Evolutionary conservation across 2,797 vertebrate species (phyloP), one percentile per base, ranked within the genome.

Genomic region (Lutjanus campechanus): DNA sequence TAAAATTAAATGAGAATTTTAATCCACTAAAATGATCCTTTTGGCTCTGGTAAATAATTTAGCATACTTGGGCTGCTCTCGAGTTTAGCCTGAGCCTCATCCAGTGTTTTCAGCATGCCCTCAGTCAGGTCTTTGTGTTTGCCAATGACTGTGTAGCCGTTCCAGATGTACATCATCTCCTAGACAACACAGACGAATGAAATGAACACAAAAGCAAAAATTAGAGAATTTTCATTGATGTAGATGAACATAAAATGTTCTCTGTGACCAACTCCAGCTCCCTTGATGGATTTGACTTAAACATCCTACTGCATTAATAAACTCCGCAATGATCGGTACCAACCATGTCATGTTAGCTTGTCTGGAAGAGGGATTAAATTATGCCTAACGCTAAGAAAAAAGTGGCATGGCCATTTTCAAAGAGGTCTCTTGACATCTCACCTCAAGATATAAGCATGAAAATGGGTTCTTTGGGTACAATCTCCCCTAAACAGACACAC

Each of bases 101-200:
- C 92, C 94, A 99, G 95, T 8, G 97, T 96, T 81, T 96, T 94
- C 87, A 99, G 94, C 95, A 99, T 99, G 77, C 95, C 96, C 68
- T 98, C 97, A 2, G 97, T 99, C 91, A 99, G 93, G 83, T 97
- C 96, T 79, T 93, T 96, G 89, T 98, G 97, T 93, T 98, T 98
- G 74, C 98, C 98, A 70, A 99, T 98, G 85, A 99, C 97, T 47
- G 98, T 97, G 0, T 98, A 99, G 81, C 98, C 98, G 10, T 99
- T 99, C 98, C 98, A 99, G 93, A 99, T 97, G 93, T 99, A 99
- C 98, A 99, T 99, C 97, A 99, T 99, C 92, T 99, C 98, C 98
- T 99, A 90, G 58, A 89, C 53, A 55, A 72, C 12, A 76, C 5
- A 15, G 2, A 84, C 25, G 62, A 1, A 46, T 13, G 15, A 47